Percentiles rank a stretch among this genome's conserved stretches.
Conservation (phyloP, 37 sponge, comb jelly and placozoan genomes). For the Spongia lamella region DNA sequence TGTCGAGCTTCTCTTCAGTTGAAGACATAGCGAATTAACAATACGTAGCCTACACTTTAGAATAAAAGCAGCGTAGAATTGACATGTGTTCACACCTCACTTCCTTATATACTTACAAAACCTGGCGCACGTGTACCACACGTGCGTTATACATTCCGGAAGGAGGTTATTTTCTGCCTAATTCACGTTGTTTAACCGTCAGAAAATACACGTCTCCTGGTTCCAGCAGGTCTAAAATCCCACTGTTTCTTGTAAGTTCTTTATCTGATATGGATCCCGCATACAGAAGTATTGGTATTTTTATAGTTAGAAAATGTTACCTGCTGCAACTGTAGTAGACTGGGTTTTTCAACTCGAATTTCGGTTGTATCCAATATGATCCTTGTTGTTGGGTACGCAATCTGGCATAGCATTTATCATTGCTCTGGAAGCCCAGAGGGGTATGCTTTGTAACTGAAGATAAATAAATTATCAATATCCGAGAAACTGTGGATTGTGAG, state of each 20-base stretch:
- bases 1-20: too few species aligned
- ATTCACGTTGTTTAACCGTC: too few species aligned
- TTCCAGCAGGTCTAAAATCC: conserved; percentile 36
- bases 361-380: conserved; percentile 32
- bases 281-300: conserved; percentile 46
- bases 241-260: conserved; percentile 36
- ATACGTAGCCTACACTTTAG: too few species aligned
- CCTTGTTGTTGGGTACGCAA: conserved; percentile 5
- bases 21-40: too few species aligned
- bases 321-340: conserved; percentile 35
- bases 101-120: too few species aligned
- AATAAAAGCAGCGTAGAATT: too few species aligned
- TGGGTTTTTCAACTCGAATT: conserved; percentile 47
- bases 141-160: too few species aligned
- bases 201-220: too few species aligned
- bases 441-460: conserved; percentile 7
- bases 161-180: too few species aligned
- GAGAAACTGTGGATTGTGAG: conserved; percentile 34
- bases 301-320: conserved; percentile 17
- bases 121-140: too few species aligned
- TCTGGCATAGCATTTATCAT: not conserved
- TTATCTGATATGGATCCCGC: conserved; percentile 52
- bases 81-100: too few species aligned
- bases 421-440: conserved; percentile 28
- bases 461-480: conserved; percentile 33